Evolutionary conservation across 2,113 vertebrate genomes (phyloP).

Genomic region (Chelonoidis abingdonii): DNA sequence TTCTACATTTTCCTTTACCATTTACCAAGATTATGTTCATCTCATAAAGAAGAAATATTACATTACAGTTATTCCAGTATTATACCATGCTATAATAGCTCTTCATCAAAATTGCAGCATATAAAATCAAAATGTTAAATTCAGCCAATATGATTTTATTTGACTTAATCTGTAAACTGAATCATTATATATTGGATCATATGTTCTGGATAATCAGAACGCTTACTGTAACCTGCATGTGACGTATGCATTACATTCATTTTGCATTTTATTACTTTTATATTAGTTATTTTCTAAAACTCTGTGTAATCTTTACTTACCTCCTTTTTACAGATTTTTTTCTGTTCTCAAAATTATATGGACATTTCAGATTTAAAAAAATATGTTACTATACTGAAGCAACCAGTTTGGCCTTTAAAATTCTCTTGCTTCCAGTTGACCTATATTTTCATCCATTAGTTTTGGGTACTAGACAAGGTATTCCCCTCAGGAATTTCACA

Average conservation of each 20-base stretch:
- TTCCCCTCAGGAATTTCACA: slow-evolving; percentile 27
- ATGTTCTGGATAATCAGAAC: not conserved
- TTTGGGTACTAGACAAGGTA: not conserved
- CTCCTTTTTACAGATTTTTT: not conserved
- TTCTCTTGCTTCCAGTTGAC: slow-evolving; percentile 44
- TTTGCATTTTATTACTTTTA: slow-evolving; percentile 20
- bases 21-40: not conserved
- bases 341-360: not conserved
- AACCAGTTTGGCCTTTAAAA: slow-evolving; percentile 40
- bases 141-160: not conserved
- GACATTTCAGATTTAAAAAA: slow-evolving; percentile 3
- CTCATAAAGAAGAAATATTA: slow-evolving; percentile 23
- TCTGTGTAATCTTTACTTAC: not conserved
- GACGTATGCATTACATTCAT: not conserved
- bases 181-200: not conserved
- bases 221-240: not conserved
- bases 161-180: not conserved
- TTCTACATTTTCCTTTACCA: not conserved
- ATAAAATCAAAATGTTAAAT: slow-evolving; percentile 4
- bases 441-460: slow-evolving; percentile 36
- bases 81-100: not conserved
- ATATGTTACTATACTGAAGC: not conserved
- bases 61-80: not conserved
- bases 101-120: not conserved
- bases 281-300: slow-evolving; percentile 17